These are phyloP conservation scores for Orchesella cincta DNA, from an alignment of 1,140 invertebrate genomes.

Conservation along the genomic window DNA sequence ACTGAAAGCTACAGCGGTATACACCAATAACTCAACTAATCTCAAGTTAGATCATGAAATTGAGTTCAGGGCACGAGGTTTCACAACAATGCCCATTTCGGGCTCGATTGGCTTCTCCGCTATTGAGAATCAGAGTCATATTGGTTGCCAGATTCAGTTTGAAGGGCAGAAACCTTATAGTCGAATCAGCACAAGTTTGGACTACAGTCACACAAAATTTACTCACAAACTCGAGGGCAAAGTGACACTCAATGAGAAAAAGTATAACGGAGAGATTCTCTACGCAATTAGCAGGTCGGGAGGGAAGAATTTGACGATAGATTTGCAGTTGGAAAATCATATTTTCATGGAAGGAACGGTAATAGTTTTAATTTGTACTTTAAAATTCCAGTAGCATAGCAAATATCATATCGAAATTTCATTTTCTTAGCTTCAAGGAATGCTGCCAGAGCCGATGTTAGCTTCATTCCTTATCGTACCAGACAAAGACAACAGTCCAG, in stretches of 20 bases:
- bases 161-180: constrained; percentile 34
- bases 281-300: constrained; percentile 26
- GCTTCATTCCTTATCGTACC: neutral
- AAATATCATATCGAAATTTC: too few relatives aligned
- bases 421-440: constrained; percentile 31
- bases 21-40: constrained; percentile 41
- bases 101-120: constrained; percentile 37
- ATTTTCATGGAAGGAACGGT: constrained; percentile 45
- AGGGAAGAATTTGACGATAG: constrained; percentile 32
- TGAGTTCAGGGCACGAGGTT: constrained; percentile 40
- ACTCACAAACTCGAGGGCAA: constrained; percentile 47
- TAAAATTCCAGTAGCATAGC: too few relatives aligned
- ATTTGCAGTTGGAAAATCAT: constrained; percentile 41
- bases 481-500: constrained; percentile 31
- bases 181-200: constrained; percentile 44
- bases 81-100: constrained; percentile 31
- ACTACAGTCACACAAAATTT: constrained; percentile 39
- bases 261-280: constrained; percentile 47
- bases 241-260: constrained; percentile 45
- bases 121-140: constrained; percentile 42
- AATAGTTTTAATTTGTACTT: neutral
- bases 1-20: constrained; percentile 45
- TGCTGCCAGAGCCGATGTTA: constrained; percentile 9
- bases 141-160: constrained; percentile 37
- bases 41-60: constrained; percentile 37